Evolutionary conservation across 2,113 vertebrate genomes (phyloP), one percentile per base, ranked within the genome.

Genomic region (Pterocles orientalis): DNA sequence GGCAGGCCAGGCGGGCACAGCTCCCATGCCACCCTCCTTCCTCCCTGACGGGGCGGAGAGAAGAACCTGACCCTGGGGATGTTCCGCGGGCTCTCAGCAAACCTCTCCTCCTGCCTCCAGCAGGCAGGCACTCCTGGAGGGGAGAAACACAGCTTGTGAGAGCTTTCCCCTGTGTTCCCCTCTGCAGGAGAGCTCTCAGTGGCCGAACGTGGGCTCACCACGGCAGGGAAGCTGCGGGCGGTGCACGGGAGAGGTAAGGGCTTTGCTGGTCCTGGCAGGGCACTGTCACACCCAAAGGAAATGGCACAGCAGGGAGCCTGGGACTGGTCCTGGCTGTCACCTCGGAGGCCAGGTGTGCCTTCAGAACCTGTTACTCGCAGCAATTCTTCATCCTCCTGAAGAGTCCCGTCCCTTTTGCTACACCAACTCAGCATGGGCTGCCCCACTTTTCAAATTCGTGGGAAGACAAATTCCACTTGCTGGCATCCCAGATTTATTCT

Each of bases 221-320:
- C 21, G 0, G 2, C 7, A 8, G 54, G 2, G 5, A 50, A 43
- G 5, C 9, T 28, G 29, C 21, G 7, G 4, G 7, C 8, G 0
- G 26, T 65, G 81, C 17, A 0, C 1, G 8, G 2, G 2, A 43
- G 5, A 66, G 51, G 62, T 89, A 62, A 94, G 77, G 81, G 61
- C 36, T 77, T 54, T 69, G 41, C 24, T 0, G 0, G 33, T n/a
- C 48, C 25, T 86, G 50, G 16, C 31, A 83, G n/a, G 54, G 36
- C 54, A 61, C 45, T 34, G 28, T 26, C 1, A 2, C 8, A 71
- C 10, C 18, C 21, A 21, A 13, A n/a, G 36, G 20, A 36, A 75
- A 33, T 4, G 5, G 7, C 60, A 51, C 31, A 61, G 51, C 34
- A 54, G 56, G 26, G 13, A 90, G 23, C 36, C 54, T 23, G 45